Base-by-base conservation (phyloP, 2,888 invertebrate genomes). In the Apotomis betuletana region DNA sequence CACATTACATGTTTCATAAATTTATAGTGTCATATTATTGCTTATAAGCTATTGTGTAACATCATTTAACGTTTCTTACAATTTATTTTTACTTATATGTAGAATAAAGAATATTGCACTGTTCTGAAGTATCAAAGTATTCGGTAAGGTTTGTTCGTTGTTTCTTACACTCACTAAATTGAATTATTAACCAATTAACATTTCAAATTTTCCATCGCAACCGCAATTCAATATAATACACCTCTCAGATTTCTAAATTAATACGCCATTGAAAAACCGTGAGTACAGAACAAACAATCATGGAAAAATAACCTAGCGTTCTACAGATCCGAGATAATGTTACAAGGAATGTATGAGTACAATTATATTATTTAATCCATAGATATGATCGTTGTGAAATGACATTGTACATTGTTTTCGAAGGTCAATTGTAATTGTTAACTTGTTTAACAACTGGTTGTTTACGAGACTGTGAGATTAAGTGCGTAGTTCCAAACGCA, bases 351-450 rank as follows among this genome's bases (percentile, higher is more conserved):
- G 70, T 54, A 59, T 58, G 58, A 57, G 51, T 67, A 58, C 44
- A 52, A 67, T 71, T 72, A 67, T 52, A 72, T 71, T 71, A 71
- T 72, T 72, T 72, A 72, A 72, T 72, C 71, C 57, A 44, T 60
- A 63, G 70, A 70, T 65, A 60, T 62, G 62, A 58, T 67, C 71
- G 57, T 57, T 72, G 71, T 61, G 67, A 67, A 72, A 67, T 67
- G 71, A 72, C 71, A 72, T 72, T 71, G 70, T 65, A 59, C 62
- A 64, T 65, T 67, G 61, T 70, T 54, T 27, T 9, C 15, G 70
- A 71, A 71, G 70, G 70, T 67, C 70, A 55, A 61, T 27, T 60
- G 70, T 70, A 70, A 70, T 70, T 70, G 60, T 60, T 65, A 41
- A 69, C 69, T 69, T 52, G 69, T n/a, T 69, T 38, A 69, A 63